Conservation (phyloP, 1,140 invertebrate species). For the Ruditapes philippinarum region DNA sequence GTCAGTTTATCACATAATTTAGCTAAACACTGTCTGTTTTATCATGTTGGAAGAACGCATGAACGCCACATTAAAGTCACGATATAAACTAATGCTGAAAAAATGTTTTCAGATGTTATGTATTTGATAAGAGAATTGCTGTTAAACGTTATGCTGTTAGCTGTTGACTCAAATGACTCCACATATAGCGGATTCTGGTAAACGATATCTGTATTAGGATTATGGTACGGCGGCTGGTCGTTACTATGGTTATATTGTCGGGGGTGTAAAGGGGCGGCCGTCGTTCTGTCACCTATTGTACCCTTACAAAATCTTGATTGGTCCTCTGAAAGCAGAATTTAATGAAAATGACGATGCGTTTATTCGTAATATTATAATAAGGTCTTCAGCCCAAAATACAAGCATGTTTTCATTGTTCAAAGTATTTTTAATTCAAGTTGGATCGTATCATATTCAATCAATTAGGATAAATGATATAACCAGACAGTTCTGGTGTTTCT, state of each 20-base stretch:
- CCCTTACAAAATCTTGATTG: constrained; percentile 42
- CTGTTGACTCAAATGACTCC: neutral
- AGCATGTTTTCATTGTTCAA: no score
- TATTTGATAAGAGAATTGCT: neutral
- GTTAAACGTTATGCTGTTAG: neutral
- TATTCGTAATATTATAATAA: no score
- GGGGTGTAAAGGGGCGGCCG: neutral
- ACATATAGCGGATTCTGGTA: neutral
- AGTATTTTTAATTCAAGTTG: no score
- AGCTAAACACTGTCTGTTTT: neutral
- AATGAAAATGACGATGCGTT: no score
- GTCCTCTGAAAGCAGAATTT: constrained; percentile 6
- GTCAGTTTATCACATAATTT: no score
- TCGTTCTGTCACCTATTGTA: neutral
- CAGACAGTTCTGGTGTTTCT: no score
- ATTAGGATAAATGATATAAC: no score
- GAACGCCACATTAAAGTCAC: neutral
- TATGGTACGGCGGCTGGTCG: neutral
- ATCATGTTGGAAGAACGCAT: neutral
- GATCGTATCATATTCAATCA: no score
- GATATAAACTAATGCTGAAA: neutral
- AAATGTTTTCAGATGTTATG: neutral
- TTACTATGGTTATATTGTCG: neutral
- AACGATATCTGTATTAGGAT: neutral
- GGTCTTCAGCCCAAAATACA: no score